Base-by-base conservation (phyloP, 2,888 invertebrate genomes). In the Clanis bilineata region DNA sequence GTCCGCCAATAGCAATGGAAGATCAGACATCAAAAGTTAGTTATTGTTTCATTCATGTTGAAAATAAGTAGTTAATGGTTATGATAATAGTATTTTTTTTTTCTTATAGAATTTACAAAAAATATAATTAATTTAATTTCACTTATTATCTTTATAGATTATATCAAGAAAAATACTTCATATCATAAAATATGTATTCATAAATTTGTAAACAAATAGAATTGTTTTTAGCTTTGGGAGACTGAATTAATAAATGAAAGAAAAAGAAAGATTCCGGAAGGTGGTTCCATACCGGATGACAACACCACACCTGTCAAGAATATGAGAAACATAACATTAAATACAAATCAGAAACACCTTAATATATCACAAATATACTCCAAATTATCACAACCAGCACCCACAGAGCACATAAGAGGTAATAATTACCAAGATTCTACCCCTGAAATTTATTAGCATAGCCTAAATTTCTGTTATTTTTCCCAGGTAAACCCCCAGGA, bases 321-420 rank as follows among this genome's bases (percentile, higher is more conserved):
- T 66, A 85, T 87, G 77, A 83, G 87, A 59, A 92, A 90, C 65
- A 88, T 91, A 74, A 85, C 86, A 0, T 77, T 80, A 36, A 90
- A 89, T 69, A 80, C 83, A 28, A 89, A 87, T 68, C 93, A 93
- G 67, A 93, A 92, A 70, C 91, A 92, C 73, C 81, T 91, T 39
- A 92, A 93, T 72, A 72, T 93, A 61, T 90, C 93, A 62, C 89
- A 92, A 76, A 83, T 92, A 66, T 93, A 93, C 67, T 90, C 91
- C 44, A 91, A 90, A 72, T 90, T 84, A 72, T 90, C 93, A 65
- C 93, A 93, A 69, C 87, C 89, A 43, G 77, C 86, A 21, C 77
- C 88, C 72, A 88, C 92, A 91, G 76, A 82, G 87, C 82, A 47
- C 43, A 28, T 58, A 9, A 25, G 58, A 56, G 55, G 41, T 58